Base-by-base conservation (phyloP, 2,888 invertebrate genomes). In the Leptopterna dolabrata region DNA sequence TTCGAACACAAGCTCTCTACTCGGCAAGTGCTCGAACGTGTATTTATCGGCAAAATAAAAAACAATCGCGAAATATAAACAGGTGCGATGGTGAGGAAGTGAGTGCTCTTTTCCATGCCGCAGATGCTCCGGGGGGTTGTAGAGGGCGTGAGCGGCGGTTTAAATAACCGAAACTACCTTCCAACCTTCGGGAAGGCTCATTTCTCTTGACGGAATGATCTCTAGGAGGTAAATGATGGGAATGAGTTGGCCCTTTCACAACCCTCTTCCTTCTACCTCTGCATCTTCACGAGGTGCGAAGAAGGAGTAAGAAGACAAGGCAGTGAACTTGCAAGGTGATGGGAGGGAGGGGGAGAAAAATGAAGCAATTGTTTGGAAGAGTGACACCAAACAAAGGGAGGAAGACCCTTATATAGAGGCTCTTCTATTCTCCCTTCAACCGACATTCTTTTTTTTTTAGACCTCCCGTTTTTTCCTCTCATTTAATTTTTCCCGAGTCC, bases 311-410 rank as follows among this genome's bases (percentile, higher is more conserved):
- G n/a, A 24, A 55, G 55, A 55, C 55, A 55, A 16, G 55, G n/a
- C 36, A 7, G 24, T 19, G 24, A 63, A 27, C 63, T 63, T 63
- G 63, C 27, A 63, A 78, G 78, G 9, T 45, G 45, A 19, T 2
- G 78, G 78, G 24, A n/a, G n/a, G n/a, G 45, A 43, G 43, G 43
- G 7, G 78, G 45, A 45, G 45, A 45, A 78, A 78, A 43, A 78
- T 78, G 78, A 78, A 78, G 78, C 78, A 78, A 78, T 78, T 78
- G 78, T 47, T 78, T 78, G 78, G 78, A 45, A 78, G 78, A 78
- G 78, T 19, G 45, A 47, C 78, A 78, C 78, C 78, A 43, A 78
- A 78, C 78, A 78, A 78, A 78, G 78, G 45, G 45, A 45, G 45
- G 45, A 45, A 78, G 45, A 19, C 78, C 45, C 45, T 43, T 47